Conservation (phyloP, 2,113 vertebrate genomes). For the Dipodomys stephensi region DNA sequence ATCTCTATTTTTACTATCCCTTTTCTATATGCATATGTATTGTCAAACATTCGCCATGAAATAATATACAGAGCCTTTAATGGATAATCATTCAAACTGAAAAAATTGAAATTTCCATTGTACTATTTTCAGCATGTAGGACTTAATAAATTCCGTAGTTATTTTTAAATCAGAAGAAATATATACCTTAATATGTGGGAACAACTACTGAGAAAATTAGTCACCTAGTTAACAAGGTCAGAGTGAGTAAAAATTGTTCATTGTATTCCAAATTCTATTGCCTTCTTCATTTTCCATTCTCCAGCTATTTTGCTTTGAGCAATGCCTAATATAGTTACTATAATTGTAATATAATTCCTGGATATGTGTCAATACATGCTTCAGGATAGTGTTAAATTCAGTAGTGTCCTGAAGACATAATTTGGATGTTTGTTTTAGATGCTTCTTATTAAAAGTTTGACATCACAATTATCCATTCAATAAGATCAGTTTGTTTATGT, state of each 20-base stretch:
- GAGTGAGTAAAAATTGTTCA: slow-evolving; percentile 7
- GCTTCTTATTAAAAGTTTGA: slow-evolving; percentile 23
- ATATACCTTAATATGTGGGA: neutral
- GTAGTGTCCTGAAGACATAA: neutral
- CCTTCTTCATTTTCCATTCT: neutral
- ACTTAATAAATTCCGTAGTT: slow-evolving; percentile 10
- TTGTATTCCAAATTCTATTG: neutral
- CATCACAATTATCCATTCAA: neutral
- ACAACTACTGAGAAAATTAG: slow-evolving; percentile 30
- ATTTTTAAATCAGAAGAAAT: slow-evolving; percentile 46
- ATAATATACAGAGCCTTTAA: neutral
- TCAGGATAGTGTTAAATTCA: neutral
- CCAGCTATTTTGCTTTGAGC: neutral
- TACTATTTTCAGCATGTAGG: slow-evolving; percentile 2
- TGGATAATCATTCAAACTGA: slow-evolving; percentile 4
- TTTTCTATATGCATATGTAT: neutral
- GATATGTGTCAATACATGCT: neutral
- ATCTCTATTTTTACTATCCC: neutral
- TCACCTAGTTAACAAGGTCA: neutral
- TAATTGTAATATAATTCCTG: neutral
- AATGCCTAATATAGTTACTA: neutral
- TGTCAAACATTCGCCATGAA: slow-evolving; percentile 5
- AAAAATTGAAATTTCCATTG: neutral
- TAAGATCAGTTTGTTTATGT: slow-evolving; percentile 22
- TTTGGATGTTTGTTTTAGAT: neutral